phyloP scores from a whole-genome alignment of 1,140 invertebrate genomes.

The Acromyrmex echinatior region DNA sequence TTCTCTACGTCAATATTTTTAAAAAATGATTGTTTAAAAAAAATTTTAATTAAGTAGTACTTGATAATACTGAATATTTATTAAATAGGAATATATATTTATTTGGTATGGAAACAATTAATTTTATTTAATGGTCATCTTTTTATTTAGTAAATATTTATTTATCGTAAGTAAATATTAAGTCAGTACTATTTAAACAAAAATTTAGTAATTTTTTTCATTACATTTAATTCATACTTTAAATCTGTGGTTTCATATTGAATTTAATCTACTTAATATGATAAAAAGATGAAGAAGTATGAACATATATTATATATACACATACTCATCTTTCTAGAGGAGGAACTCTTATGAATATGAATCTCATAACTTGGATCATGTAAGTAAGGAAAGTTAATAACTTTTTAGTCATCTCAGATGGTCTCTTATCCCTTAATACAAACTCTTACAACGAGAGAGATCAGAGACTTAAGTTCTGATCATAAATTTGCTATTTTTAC shows the following conservation, averaged over 20 bases:
- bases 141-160: no score
- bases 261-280: conserved; percentile 1
- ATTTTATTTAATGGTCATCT: no score
- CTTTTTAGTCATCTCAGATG: conserved; percentile 4
- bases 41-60: no score
- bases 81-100: no score
- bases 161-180: no score
- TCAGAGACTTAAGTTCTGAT: neutral
- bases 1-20: no score
- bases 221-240: neutral
- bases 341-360: conserved; percentile 23
- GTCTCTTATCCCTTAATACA: neutral
- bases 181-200: no score
- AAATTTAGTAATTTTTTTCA: no score
- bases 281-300: neutral
- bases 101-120: no score
- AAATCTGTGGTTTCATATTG: neutral
- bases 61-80: no score
- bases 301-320: neutral
- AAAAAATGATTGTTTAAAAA: no score
- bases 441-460: neutral
- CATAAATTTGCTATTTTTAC: conserved; percentile 13
- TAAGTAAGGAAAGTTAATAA: conserved; percentile 7
- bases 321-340: neutral
- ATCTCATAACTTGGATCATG: neutral